phyloP scores from a whole-genome alignment of 2,888 invertebrate genomes.

The Drosophila nr. fundita region DNA sequence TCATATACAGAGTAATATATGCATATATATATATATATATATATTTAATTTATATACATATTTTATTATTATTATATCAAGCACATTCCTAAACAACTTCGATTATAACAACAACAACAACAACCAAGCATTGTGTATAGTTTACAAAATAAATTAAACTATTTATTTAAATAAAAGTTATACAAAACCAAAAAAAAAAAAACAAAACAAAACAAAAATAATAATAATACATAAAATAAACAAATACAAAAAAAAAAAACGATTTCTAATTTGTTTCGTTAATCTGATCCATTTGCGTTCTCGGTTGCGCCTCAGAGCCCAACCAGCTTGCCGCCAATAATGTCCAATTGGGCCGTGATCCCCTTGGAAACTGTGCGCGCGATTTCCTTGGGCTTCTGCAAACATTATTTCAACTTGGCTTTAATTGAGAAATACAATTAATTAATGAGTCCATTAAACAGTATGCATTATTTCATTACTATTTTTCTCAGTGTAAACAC shows the following conservation, averaged over 20 bases:
- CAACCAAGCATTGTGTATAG: constrained; percentile 45
- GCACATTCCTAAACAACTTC: constrained; percentile 69
- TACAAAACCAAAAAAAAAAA: constrained; percentile 43
- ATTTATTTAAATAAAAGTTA: constrained; percentile 74
- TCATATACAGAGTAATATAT: constrained; percentile 20
- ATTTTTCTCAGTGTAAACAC: neutral
- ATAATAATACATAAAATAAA: constrained; percentile 9
- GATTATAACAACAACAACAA: constrained; percentile 30
- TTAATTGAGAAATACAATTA: neutral
- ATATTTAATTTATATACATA: constrained; percentile 41
- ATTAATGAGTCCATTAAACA: neutral
- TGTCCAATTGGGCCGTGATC: constrained; percentile 83
- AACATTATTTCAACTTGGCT: neutral
- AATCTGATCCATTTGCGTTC: neutral
- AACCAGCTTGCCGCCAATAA: constrained; percentile 83
- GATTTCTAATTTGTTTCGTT: neutral
- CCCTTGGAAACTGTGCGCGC: constrained; percentile 82
- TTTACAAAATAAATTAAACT: constrained; percentile 76
- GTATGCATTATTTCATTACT: neutral
- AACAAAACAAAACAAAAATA: neutral
- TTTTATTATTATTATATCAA: constrained; percentile 45
- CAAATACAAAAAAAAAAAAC: constrained; percentile 34
- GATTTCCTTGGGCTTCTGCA: constrained; percentile 82
- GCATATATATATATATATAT: constrained; percentile 38
- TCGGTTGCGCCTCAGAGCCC: constrained; percentile 70